Base-by-base conservation (phyloP, 2,888 invertebrate genomes). In the Pristionchus entomophagus region DNA sequence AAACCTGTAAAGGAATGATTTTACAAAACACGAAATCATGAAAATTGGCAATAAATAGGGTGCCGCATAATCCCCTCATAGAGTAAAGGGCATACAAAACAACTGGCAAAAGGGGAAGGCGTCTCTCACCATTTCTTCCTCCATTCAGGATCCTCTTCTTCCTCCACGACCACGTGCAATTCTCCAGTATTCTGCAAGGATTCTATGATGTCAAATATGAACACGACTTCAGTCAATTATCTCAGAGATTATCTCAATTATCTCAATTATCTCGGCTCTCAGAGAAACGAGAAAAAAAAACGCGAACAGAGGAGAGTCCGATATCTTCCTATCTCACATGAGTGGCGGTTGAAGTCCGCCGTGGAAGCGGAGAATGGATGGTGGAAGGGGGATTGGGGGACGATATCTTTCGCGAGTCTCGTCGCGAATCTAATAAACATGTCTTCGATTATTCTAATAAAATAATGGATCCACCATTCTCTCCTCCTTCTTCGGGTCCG, bases 181-280 rank as follows among this genome's bases (percentile, higher is more conserved):
- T 81, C 81, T 17, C 81, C 53, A 4, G 35, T n/a, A 81, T 78
- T 78, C 78, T 78, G 45, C n/a, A 69, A 59, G 12, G 65, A 45
- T n/a, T n/a, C n/a, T n/a, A n/a, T n/a, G n/a, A n/a, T n/a, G n/a
- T n/a, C n/a, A n/a, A n/a, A n/a, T n/a, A n/a, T n/a, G n/a, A n/a
- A n/a, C n/a, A n/a, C n/a, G n/a, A n/a, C n/a, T n/a, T n/a, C n/a
- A n/a, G n/a, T n/a, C n/a, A n/a, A n/a, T n/a, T n/a, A n/a, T n/a
- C n/a, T n/a, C n/a, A n/a, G n/a, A n/a, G n/a, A n/a, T n/a, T n/a
- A n/a, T n/a, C n/a, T n/a, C n/a, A n/a, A n/a, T n/a, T n/a, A n/a
- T n/a, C n/a, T n/a, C n/a, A n/a, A n/a, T n/a, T n/a, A n/a, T n/a
- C n/a, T n/a, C n/a, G n/a, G n/a, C n/a, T n/a, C n/a, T n/a, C n/a